phyloP scores from a whole-genome alignment of 2,113 vertebrate species.

The Aix galericulata region DNA sequence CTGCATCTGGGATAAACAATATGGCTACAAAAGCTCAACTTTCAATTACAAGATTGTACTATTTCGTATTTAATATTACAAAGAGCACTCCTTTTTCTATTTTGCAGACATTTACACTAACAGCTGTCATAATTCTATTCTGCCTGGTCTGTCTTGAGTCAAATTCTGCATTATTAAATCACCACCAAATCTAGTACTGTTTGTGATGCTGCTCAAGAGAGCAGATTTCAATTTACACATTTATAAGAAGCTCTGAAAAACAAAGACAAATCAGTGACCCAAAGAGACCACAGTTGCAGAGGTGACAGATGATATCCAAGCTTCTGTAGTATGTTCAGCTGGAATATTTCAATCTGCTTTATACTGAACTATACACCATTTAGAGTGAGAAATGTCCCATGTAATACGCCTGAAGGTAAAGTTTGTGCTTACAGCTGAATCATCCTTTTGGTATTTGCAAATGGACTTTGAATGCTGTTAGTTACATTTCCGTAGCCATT shows the following conservation, averaged over 20 bases:
- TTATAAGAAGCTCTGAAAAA: background rate
- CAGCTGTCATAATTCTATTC: background rate
- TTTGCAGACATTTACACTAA: background rate
- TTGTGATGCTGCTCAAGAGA: background rate
- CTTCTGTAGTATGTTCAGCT: background rate
- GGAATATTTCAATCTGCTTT: background rate
- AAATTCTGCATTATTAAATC: background rate
- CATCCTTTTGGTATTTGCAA: background rate
- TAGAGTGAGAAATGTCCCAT: background rate
- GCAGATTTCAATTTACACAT: background rate
- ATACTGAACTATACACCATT: background rate
- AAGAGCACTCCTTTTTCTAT: background rate
- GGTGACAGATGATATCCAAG: background rate
- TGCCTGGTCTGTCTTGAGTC: background rate
- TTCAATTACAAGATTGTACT: constrained; percentile 15
- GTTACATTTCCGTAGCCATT: background rate
- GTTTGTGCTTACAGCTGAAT: background rate
- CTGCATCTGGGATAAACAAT: background rate
- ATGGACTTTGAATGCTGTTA: background rate
- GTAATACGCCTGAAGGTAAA: background rate
- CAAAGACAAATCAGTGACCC: background rate
- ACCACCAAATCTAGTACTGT: background rate
- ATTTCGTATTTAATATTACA: background rate
- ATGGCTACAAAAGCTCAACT: background rate
- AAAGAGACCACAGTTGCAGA: background rate